Evolutionary conservation across 2,888 invertebrate species (phyloP).

Genomic region (Panzeria rudis): DNA sequence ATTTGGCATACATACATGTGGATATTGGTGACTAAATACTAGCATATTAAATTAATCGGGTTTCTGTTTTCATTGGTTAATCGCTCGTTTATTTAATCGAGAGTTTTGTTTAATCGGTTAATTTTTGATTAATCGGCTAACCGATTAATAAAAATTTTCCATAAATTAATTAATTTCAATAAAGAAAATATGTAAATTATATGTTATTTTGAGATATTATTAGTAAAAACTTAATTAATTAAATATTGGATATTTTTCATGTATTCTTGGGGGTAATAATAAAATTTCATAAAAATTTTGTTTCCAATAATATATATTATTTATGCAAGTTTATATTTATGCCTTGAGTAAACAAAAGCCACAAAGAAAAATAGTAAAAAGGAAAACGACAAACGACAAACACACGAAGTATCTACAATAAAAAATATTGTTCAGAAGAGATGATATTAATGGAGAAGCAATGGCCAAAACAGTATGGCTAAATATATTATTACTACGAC

Average conservation of each 20-base stretch:
- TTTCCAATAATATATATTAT: neutral
- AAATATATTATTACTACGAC: neutral
- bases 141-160: too few species aligned
- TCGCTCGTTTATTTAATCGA: too few species aligned
- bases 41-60: too few species aligned
- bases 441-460: neutral
- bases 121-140: too few species aligned
- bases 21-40: too few species aligned
- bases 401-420: neutral
- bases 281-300: neutral
- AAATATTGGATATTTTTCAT: neutral
- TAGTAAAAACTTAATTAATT: too few species aligned
- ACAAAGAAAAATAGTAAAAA: neutral
- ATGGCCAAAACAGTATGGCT: neutral
- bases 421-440: slow-evolving; percentile 2
- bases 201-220: too few species aligned
- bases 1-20: too few species aligned
- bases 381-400: neutral
- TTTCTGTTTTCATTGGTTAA: too few species aligned
- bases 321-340: neutral
- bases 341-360: neutral
- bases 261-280: neutral
- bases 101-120: too few species aligned
- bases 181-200: too few species aligned
- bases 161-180: too few species aligned